These are phyloP conservation scores for Eupeodes latifasciatus DNA, from an alignment of 2,888 invertebrate genomes.

Conservation along the genomic window DNA sequence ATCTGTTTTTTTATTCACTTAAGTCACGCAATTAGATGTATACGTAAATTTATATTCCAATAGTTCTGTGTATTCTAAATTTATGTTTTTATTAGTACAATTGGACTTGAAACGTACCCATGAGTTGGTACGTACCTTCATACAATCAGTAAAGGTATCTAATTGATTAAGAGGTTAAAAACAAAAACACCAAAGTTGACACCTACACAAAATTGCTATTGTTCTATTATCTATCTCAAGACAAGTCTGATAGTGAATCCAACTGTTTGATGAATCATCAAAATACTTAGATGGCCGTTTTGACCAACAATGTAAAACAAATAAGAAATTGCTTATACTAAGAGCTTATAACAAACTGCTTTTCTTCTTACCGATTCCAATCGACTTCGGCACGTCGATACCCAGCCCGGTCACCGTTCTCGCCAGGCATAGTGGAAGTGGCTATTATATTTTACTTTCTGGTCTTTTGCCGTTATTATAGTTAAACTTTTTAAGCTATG, in stretches of 20 bases:
- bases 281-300: not conserved
- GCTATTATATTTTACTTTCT: slow-evolving; percentile 80
- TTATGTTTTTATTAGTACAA: no score
- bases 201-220: not conserved
- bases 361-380: slow-evolving; percentile 81
- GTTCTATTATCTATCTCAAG: not conserved
- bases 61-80: no score
- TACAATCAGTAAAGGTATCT: not conserved
- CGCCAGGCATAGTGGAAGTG: slow-evolving; percentile 79
- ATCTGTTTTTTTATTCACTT: no score
- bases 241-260: not conserved
- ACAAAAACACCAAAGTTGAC: not conserved
- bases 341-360: not conserved
- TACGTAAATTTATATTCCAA: no score
- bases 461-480: not conserved
- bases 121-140: no score
- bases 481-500: not conserved
- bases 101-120: no score
- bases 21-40: no score
- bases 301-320: not conserved
- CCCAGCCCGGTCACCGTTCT: slow-evolving; percentile 54
- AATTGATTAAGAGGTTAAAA: not conserved
- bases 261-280: slow-evolving; percentile 3
- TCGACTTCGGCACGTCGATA: slow-evolving; percentile 80
- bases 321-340: not conserved